Percentiles rank a stretch among this genome's conserved stretches.
phyloP scores from a whole-genome alignment of 1,140 invertebrate genomes.

The Leptinotarsa undecemlineata region DNA sequence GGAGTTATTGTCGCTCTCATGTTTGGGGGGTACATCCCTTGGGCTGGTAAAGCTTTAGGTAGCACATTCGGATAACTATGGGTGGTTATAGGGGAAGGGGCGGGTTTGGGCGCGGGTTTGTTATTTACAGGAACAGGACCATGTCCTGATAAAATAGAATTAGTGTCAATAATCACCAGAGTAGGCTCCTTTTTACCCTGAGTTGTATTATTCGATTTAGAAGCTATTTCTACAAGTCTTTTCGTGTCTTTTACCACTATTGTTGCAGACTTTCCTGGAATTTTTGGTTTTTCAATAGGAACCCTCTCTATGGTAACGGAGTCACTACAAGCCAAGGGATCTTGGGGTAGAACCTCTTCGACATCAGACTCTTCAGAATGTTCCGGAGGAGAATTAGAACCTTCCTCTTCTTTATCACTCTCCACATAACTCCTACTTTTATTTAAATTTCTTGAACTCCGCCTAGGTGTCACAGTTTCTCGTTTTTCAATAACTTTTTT shows the following conservation, averaged over 20 bases:
- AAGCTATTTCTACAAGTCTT: conserved; percentile 70
- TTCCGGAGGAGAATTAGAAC: conserved; percentile 19
- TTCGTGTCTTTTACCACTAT: conserved; percentile 77
- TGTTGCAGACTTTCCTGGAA: conserved; percentile 54
- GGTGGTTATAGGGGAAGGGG: conserved; percentile 31
- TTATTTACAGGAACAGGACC: conserved; percentile 63
- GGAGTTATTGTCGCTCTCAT: conserved; percentile 65
- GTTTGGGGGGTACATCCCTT: conserved; percentile 63
- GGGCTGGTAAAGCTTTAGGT: conserved; percentile 61
- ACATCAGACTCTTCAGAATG: conserved; percentile 65
- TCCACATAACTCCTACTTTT: conserved; percentile 64
- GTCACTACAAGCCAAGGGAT: conserved; percentile 63
- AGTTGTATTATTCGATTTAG: conserved; percentile 52
- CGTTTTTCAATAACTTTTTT: conserved; percentile 34
- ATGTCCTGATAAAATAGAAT: conserved; percentile 69
- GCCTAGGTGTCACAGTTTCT: conserved; percentile 51
- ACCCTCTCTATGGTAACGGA: conserved; percentile 42
- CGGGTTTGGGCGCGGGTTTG: conserved; percentile 38
- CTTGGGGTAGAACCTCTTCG: conserved; percentile 67
- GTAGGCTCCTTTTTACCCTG: conserved; percentile 73
- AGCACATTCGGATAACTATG: conserved; percentile 57
- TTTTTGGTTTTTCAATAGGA: conserved; percentile 33
- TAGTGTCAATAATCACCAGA: conserved; percentile 78
- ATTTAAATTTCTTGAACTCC: conserved; percentile 65
- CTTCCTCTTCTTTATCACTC: conserved; percentile 58